These are phyloP conservation scores for Pomacea maculata DNA, from an alignment of 1,140 invertebrate genomes.

Conservation along the genomic window DNA sequence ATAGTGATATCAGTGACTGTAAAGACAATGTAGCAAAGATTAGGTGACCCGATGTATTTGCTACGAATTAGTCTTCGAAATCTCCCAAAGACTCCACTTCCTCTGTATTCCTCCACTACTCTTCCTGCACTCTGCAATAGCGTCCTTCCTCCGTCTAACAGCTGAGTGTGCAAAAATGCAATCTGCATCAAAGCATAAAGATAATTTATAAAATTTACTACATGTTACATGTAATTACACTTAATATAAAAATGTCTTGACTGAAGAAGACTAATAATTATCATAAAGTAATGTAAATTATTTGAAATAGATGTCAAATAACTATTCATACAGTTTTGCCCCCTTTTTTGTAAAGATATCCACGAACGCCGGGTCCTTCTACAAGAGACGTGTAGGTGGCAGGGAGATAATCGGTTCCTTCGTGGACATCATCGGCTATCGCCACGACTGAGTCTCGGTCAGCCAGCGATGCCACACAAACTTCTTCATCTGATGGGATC, in stretches of 20 bases:
- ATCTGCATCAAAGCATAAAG: background rate
- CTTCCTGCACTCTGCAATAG: background rate
- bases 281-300: too few species aligned
- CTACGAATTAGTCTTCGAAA: background rate
- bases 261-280: too few species aligned
- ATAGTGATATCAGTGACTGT: background rate
- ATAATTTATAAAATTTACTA: too few species aligned
- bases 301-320: too few species aligned
- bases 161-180: background rate
- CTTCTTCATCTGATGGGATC: background rate
- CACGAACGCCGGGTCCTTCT: background rate
- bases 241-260: too few species aligned
- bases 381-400: too few species aligned
- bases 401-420: too few species aligned
- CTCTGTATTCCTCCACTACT: background rate
- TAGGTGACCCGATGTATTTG: background rate
- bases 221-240: too few species aligned
- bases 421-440: too few species aligned
- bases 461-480: too few species aligned
- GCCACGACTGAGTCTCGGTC: too few species aligned
- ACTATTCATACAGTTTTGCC: background rate
- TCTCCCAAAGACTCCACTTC: background rate
- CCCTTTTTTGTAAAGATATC: background rate
- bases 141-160: background rate
- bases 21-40: background rate